These are phyloP conservation scores for Drosophila subquinaria DNA, from an alignment of 2,888 invertebrate species.

Conservation along the genomic window DNA sequence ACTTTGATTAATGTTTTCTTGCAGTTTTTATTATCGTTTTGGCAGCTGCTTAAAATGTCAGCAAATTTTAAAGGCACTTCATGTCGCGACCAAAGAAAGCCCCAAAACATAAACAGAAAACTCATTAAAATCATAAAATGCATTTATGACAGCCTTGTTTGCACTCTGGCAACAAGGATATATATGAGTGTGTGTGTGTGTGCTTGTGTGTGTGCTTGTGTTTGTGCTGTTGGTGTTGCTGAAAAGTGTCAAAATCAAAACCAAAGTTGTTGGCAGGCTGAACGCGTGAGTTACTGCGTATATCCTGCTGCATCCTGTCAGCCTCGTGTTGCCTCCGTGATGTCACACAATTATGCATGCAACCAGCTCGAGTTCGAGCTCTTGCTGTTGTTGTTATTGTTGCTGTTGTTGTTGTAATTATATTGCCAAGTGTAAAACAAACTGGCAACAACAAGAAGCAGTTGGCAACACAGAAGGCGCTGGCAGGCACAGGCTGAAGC, in stretches of 20 bases:
- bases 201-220: constrained; percentile 8
- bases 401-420: constrained; percentile 77
- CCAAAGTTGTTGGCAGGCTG: constrained; percentile 59
- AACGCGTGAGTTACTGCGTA: constrained; percentile 50
- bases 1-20: constrained; percentile 63
- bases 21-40: constrained; percentile 39
- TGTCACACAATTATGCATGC: constrained; percentile 80
- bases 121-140: constrained; percentile 82
- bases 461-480: constrained; percentile 24
- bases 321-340: constrained; percentile 46
- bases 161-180: constrained; percentile 72
- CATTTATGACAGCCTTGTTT: constrained; percentile 79
- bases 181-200: background rate
- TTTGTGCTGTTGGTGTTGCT: constrained; percentile 39
- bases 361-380: constrained; percentile 46
- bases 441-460: constrained; percentile 66
- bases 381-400: constrained; percentile 63
- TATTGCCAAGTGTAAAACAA: constrained; percentile 68
- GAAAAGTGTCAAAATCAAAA: constrained; percentile 79
- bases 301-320: constrained; percentile 55
- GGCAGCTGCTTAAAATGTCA: constrained; percentile 48
- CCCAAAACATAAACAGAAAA: constrained; percentile 74
- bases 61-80: constrained; percentile 33
- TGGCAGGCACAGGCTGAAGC: constrained; percentile 22
- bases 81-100: constrained; percentile 8